A percentile compares a stretch with the other conserved stretches of the same genome.
These are phyloP conservation scores for Calliopum simillimum DNA, from an alignment of 2,888 invertebrate genomes.

Conservation along the genomic window DNA sequence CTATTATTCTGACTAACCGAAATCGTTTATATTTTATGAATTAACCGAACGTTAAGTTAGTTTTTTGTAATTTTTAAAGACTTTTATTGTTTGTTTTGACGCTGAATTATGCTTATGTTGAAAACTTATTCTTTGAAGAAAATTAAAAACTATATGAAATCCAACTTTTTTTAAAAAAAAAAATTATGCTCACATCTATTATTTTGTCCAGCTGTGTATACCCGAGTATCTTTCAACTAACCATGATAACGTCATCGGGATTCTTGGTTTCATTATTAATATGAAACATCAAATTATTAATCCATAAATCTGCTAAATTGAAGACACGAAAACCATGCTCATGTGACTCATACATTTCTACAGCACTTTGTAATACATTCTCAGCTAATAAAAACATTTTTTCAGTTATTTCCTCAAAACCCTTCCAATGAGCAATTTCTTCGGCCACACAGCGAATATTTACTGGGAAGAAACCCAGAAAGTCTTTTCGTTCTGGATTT, in stretches of 20 bases:
- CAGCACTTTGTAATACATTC: conserved; percentile 59
- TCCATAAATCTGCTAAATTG: conserved; percentile 64
- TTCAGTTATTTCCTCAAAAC: conserved; percentile 62
- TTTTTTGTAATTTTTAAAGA: too few species aligned
- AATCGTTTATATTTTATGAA: too few species aligned
- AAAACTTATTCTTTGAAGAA: too few species aligned
- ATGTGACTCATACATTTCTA: conserved; percentile 59
- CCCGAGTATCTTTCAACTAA: too few species aligned
- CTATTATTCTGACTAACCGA: too few species aligned
- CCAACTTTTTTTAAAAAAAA: too few species aligned
- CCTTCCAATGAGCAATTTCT: conserved; percentile 63
- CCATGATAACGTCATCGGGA: conserved; percentile 62
- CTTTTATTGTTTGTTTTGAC: too few species aligned
- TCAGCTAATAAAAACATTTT: conserved; percentile 63
- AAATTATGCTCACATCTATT: too few species aligned
- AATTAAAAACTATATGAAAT: too few species aligned
- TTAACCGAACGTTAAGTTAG: too few species aligned
- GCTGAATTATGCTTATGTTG: too few species aligned
- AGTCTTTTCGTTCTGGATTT: conserved; percentile 64
- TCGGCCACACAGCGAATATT: conserved; percentile 63
- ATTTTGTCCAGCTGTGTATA: too few species aligned
- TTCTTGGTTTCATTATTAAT: conserved; percentile 60
- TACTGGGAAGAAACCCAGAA: conserved; percentile 62
- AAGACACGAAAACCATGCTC: conserved; percentile 60
- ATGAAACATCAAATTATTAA: conserved; percentile 65